phyloP scores from a whole-genome alignment of 1,140 invertebrate species.

The Kradibia gibbosae region DNA sequence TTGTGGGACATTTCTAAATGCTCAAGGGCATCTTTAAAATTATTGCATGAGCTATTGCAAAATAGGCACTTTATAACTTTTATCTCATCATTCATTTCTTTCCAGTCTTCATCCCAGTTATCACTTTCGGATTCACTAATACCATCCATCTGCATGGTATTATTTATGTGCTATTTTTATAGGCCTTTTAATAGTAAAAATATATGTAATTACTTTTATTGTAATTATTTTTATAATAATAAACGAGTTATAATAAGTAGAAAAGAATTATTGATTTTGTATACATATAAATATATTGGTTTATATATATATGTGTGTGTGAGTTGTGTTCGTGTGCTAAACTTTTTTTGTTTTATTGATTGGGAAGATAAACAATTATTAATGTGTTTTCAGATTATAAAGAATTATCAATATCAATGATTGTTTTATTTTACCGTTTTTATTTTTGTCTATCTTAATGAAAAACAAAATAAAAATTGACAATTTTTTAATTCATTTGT shows the following conservation, averaged over 20 bases:
- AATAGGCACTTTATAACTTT: slow-evolving; percentile 74
- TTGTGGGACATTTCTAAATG: slow-evolving; percentile 76
- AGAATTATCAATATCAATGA: neutral
- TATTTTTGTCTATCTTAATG: slow-evolving; percentile 36
- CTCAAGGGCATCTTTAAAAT: slow-evolving; percentile 67
- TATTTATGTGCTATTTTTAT: slow-evolving; percentile 23
- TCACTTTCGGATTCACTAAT: slow-evolving; percentile 69
- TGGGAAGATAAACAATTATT: slow-evolving; percentile 12
- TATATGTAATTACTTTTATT: too few relatives aligned
- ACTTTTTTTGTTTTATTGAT: slow-evolving; percentile 36
- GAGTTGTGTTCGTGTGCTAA: neutral
- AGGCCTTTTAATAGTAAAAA: slow-evolving; percentile 13
- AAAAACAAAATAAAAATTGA: slow-evolving; percentile 10
- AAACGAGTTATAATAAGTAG: too few relatives aligned
- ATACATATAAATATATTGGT: too few relatives aligned
- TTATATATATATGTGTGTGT: too few relatives aligned
- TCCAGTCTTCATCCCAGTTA: slow-evolving; percentile 73
- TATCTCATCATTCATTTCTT: slow-evolving; percentile 69
- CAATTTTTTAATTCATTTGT: neutral
- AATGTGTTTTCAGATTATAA: slow-evolving; percentile 18
- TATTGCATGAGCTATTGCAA: slow-evolving; percentile 69
- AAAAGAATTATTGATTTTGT: neutral
- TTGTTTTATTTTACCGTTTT: neutral
- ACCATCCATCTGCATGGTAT: slow-evolving; percentile 52
- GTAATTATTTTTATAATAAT: too few relatives aligned